Conservation (phyloP, 2,888 invertebrate species). For the Caenorhabditis sp. region DNA sequence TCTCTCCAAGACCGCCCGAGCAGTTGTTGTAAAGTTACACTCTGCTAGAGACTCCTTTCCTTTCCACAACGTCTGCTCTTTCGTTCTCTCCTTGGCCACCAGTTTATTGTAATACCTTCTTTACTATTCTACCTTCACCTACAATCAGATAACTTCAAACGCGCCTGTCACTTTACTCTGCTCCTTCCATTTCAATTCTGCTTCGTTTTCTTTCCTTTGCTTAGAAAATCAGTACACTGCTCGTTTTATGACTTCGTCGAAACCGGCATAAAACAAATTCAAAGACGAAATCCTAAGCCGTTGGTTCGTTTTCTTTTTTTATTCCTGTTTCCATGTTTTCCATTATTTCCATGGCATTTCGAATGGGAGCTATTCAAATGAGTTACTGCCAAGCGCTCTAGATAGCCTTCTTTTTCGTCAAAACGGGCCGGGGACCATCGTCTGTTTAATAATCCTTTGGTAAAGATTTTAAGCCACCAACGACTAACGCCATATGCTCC, state of each 20-base stretch:
- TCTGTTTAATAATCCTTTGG: constrained; percentile 43
- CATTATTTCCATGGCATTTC: background rate
- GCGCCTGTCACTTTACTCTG: constrained; percentile 26
- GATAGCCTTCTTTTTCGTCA: background rate
- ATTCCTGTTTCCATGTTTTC: background rate
- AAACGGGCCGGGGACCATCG: background rate
- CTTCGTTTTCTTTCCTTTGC: background rate
- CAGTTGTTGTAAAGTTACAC: constrained; percentile 52
- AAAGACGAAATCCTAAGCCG: constrained; percentile 18
- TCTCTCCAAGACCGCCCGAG: constrained; percentile 7
- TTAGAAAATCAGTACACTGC: background rate
- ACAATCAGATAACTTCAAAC: constrained; percentile 27
- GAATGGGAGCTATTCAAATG: constrained; percentile 18
- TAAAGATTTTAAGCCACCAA: constrained; percentile 56
- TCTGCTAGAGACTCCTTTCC: background rate
- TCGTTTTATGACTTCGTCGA: constrained; percentile 29
- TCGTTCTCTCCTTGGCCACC: constrained; percentile 23
- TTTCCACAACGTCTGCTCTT: constrained; percentile 18
- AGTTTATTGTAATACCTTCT: constrained; percentile 47
- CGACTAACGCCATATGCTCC: constrained; percentile 35
- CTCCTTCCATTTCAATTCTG: background rate
- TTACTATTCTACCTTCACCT: constrained; percentile 37
- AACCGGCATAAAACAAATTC: constrained; percentile 30
- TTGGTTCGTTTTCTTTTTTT: constrained; percentile 1
- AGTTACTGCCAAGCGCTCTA: background rate